Percentiles rank a stretch among this genome's conserved stretches.
Conservation (phyloP, 1,140 invertebrate species). For the Melipona quadrifasciata region DNA sequence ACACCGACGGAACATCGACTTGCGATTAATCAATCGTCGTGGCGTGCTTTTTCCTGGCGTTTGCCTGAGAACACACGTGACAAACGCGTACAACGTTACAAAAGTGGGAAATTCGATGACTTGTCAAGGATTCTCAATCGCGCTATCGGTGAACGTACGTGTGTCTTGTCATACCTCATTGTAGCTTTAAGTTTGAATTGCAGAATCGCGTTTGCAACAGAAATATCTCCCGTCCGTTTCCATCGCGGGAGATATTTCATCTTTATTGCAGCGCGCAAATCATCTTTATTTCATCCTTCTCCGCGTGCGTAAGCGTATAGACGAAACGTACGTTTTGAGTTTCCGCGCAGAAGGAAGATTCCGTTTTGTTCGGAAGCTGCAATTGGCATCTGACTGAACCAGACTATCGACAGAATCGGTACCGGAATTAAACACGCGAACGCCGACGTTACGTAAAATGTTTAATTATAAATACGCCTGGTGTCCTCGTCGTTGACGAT, state of each 20-base stretch:
- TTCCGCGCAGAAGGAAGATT: not conserved
- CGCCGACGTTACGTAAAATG: constrained; percentile 34
- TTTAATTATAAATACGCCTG: constrained; percentile 38
- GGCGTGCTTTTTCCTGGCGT: not conserved
- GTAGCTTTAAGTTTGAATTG: not conserved
- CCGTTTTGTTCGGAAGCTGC: not conserved
- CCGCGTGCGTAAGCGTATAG: no score
- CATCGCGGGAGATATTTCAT: not conserved
- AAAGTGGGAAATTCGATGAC: not conserved
- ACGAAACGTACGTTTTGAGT: not conserved
- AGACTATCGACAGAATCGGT: constrained; percentile 16
- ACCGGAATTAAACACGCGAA: constrained; percentile 22
- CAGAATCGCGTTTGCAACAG: no score
- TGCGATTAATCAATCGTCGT: not conserved
- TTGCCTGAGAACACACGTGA: not conserved
- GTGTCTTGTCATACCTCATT: not conserved
- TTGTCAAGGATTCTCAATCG: not conserved
- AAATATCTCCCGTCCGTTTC: not conserved
- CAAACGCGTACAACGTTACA: not conserved
- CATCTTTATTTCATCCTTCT: not conserved
- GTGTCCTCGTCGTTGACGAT: not conserved
- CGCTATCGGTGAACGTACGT: not conserved
- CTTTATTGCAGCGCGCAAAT: not conserved
- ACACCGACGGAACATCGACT: constrained; percentile 11
- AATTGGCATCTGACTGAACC: constrained; percentile 1